Base-by-base conservation (phyloP, 2,113 vertebrate genomes). In the Planiliza haematocheilus region DNA sequence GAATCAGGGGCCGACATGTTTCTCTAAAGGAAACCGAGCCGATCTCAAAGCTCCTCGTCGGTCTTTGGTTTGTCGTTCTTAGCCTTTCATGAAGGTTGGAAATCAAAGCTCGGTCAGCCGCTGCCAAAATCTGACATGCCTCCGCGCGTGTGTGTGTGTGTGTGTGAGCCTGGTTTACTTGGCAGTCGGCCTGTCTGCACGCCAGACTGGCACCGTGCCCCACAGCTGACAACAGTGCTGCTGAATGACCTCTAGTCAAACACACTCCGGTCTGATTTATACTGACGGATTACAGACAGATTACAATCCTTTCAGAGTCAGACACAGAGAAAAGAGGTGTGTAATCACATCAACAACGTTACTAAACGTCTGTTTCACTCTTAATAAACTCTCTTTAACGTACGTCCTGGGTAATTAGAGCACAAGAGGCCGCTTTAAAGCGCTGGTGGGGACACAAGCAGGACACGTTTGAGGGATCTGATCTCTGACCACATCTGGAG, bases 201-300 rank as follows among this genome's bases (percentile, higher is more conserved):
- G 81, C 69, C 82, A 73, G 58, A 58, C 57, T 73, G 77, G 72
- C 63, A 41, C 1, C 12, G 20, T 14, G 62, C 69, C 66, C 51
- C 16, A 4, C 72, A 55, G 71, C 65, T 68, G 36, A 68, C 20
- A 63, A 37, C 21, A 48, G 34, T 2, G 57, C 21, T 16, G 42
- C 46, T 48, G 7, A 70, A 38, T 30, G 78, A 70, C 78, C 78
- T 74, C 70, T 20, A 21, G 10, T 56, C 50, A 63, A 50, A 71
- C 18, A 14, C 0, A 56, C 7, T 39, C 24, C n/a, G n/a, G n/a
- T n/a, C n/a, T n/a, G n/a, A n/a, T n/a, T n/a, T n/a, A n/a, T n/a
- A n/a, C n/a, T 39, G 46, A 70, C 42, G 7, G 0, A 53, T 53
- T 58, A 65, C 65, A 46, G 18, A 37, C 14, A 37, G 37, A 70